Evolutionary conservation across 2,113 vertebrate species (phyloP).

Genomic region (Ramphastos sulfuratus): DNA sequence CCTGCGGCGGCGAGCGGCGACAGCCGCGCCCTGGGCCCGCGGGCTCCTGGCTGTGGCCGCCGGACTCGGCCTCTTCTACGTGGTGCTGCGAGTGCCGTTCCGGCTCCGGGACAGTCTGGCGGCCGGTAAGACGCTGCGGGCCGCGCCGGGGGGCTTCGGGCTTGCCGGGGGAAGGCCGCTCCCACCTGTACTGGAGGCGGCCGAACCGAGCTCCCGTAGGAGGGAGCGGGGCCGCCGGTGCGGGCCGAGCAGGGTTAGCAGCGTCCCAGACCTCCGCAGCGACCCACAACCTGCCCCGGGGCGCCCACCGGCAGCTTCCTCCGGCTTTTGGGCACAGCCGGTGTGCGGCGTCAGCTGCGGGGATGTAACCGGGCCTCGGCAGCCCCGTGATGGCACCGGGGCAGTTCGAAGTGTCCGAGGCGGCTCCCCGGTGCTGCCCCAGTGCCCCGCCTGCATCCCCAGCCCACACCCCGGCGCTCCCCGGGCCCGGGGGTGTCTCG

Average conservation of each 20-base stretch:
- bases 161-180: background rate
- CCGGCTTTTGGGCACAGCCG: background rate
- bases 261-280: background rate
- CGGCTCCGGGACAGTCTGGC: conserved; percentile 89
- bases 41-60: conserved; percentile 81
- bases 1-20: conserved; percentile 72
- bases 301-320: background rate
- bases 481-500: background rate
- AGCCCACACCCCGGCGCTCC: too few relatives aligned
- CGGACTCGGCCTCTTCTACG: conserved; percentile 84
- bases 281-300: accelerated
- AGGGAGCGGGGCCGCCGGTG: background rate
- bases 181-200: background rate
- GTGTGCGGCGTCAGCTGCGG: background rate
- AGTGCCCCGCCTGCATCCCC: too few relatives aligned
- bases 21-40: conserved; percentile 80
- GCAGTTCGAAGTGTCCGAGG: too few relatives aligned
- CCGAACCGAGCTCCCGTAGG: background rate
- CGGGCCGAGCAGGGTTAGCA: accelerated
- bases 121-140: conserved; percentile 80
- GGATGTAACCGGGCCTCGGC: background rate
- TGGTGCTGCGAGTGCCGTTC: conserved; percentile 87
- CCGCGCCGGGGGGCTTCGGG: background rate
- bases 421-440: accelerated
- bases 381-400: background rate